These are phyloP conservation scores for Prunella strophiata DNA, from an alignment of 2,797 vertebrate genomes.

Conservation along the genomic window DNA sequence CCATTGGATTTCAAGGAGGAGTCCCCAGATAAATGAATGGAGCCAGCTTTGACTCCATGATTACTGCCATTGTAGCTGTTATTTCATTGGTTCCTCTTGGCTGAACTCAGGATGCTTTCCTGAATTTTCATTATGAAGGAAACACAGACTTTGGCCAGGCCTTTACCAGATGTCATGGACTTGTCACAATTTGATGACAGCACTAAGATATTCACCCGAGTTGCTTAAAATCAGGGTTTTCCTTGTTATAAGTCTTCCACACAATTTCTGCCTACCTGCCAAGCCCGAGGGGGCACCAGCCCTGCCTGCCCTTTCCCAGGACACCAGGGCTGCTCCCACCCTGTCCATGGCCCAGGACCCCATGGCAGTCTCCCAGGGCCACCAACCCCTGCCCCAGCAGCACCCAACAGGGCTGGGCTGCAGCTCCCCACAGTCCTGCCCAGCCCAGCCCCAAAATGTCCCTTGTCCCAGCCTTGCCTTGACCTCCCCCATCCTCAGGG, in stretches of 20 bases:
- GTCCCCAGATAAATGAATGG: neutral
- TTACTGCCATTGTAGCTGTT: neutral
- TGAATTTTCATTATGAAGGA: neutral
- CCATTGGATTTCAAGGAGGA: neutral
- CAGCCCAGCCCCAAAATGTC: fast-evolving
- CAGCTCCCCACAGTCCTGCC: neutral
- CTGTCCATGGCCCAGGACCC: fast-evolving
- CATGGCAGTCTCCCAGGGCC: fast-evolving
- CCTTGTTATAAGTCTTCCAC: neutral
- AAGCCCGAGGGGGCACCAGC: fast-evolving
- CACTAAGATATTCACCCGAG: neutral
- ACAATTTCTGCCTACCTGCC: neutral
- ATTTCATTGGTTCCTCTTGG: neutral
- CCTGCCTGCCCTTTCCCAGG: neutral
- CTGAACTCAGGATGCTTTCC: neutral
- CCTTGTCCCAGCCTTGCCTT: neutral
- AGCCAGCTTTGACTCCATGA: neutral
- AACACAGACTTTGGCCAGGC: neutral
- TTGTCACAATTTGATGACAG: neutral
- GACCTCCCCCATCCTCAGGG: neutral
- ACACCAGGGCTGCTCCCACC: fast-evolving
- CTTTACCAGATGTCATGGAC: neutral
- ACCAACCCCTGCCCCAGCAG: neutral
- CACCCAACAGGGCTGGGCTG: neutral
- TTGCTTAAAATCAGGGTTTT: neutral